These are phyloP conservation scores for Sphaerophoria rueppellii DNA, from an alignment of 2,888 invertebrate genomes.

Conservation along the genomic window DNA sequence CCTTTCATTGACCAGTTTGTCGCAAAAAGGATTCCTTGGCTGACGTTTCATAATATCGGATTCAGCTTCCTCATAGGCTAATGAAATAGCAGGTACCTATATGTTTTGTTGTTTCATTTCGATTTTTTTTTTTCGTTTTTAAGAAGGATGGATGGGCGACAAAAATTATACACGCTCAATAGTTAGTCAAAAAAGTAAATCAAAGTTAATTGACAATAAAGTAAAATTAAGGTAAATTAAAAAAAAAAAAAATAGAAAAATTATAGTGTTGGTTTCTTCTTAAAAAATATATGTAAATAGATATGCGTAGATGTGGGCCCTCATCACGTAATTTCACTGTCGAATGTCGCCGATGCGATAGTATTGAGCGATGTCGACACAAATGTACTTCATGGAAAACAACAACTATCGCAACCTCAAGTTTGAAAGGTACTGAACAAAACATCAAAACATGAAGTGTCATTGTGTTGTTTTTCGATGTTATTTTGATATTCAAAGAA, in stretches of 20 bases:
- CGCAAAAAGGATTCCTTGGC: slow-evolving; percentile 97
- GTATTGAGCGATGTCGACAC: too few relatives aligned
- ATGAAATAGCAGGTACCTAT: slow-evolving; percentile 98
- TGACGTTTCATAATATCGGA: slow-evolving; percentile 99
- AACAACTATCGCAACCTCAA: too few relatives aligned
- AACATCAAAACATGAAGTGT: too few relatives aligned
- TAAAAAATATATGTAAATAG: slow-evolving; percentile 3
- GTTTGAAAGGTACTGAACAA: too few relatives aligned
- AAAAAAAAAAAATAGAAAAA: slow-evolving; percentile 32
- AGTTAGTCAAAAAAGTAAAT: slow-evolving; percentile 70
- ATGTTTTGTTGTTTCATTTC: slow-evolving; percentile 62
- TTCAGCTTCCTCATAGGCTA: slow-evolving; percentile 99
- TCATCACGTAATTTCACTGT: too few relatives aligned
- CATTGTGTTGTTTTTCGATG: too few relatives aligned
- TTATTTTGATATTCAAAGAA: too few relatives aligned
- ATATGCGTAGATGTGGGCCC: slow-evolving; percentile 1
- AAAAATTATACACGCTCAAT: slow-evolving; percentile 71
- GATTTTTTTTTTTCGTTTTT: slow-evolving; percentile 77
- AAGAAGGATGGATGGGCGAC: slow-evolving; percentile 61
- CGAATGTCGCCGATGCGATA: too few relatives aligned
- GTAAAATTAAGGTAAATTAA: not conserved
- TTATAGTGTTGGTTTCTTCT: slow-evolving; percentile 11
- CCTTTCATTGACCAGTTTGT: slow-evolving; percentile 99
- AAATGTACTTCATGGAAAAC: too few relatives aligned
- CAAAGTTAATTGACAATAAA: slow-evolving; percentile 39